Evolutionary conservation across 1,140 invertebrate genomes (phyloP).

Genomic region (Sycobia sp.): DNA sequence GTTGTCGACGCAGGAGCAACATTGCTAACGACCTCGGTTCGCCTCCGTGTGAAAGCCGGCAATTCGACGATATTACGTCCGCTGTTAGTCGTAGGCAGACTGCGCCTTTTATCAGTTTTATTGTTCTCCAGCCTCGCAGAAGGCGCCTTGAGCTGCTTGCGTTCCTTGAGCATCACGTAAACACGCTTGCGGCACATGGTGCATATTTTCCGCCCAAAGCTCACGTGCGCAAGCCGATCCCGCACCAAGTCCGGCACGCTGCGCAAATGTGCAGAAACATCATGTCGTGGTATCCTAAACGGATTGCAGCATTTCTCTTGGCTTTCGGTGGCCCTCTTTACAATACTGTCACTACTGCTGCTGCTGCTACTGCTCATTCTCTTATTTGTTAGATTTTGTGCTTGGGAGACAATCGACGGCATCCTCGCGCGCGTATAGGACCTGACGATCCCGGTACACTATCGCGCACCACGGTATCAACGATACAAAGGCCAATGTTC

Average conservation of each 20-base stretch:
- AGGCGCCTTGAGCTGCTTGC: slow-evolving; percentile 9
- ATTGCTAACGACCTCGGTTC: background rate
- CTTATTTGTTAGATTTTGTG: too few relatives aligned
- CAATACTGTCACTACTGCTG: background rate
- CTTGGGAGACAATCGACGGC: too few relatives aligned
- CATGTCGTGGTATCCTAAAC: slow-evolving; percentile 12
- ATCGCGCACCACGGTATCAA: too few relatives aligned
- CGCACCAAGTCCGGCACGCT: background rate
- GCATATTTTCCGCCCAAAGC: slow-evolving; percentile 10
- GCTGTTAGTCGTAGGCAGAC: too few relatives aligned
- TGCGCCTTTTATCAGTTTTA: background rate
- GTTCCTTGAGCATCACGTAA: slow-evolving; percentile 23
- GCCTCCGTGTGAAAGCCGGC: too few relatives aligned
- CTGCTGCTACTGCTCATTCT: too few relatives aligned
- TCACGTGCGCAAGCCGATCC: slow-evolving; percentile 15
- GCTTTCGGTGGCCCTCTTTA: background rate
- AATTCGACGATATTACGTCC: background rate
- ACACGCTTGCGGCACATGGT: slow-evolving; percentile 8
- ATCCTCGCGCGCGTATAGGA: too few relatives aligned
- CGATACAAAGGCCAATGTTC: too few relatives aligned
- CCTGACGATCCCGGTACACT: too few relatives aligned
- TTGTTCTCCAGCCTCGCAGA: background rate
- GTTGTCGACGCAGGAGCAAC: too few relatives aligned
- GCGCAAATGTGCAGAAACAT: background rate
- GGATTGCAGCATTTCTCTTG: slow-evolving; percentile 10